Evolutionary conservation across 2,888 invertebrate genomes (phyloP).

Genomic region (Coronaproctus castanopsis): DNA sequence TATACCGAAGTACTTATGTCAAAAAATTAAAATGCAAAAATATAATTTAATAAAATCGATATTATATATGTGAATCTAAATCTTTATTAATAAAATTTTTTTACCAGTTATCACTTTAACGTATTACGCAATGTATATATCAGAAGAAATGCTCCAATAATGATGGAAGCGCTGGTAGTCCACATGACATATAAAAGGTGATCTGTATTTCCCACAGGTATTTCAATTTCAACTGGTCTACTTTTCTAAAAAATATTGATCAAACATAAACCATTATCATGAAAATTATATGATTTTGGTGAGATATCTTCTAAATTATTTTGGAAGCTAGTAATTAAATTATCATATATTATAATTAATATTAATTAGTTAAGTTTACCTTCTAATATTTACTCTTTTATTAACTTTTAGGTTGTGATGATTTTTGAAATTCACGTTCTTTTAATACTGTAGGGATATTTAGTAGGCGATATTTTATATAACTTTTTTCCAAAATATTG

Average conservation of each 20-base stretch:
- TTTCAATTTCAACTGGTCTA: neutral
- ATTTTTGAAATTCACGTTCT: too few relatives aligned
- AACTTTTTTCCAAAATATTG: too few relatives aligned
- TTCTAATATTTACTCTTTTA: too few relatives aligned
- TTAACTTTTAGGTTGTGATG: too few relatives aligned
- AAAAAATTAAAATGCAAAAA: neutral
- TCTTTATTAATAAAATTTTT: neutral
- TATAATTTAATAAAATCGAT: neutral
- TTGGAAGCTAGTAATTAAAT: neutral
- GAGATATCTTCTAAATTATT: neutral
- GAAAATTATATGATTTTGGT: neutral
- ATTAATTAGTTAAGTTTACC: too few relatives aligned
- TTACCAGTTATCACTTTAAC: neutral
- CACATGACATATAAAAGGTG: neutral
- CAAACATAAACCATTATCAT: too few relatives aligned
- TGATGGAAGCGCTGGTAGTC: conserved; percentile 1
- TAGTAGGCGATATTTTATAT: too few relatives aligned
- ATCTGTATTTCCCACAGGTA: conserved; percentile 9
- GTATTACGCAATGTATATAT: neutral
- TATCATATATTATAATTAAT: neutral
- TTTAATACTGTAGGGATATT: too few relatives aligned
- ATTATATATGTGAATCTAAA: neutral
- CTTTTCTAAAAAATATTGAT: conserved; percentile 8
- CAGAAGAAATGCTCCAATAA: neutral
- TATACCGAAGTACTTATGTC: conserved; percentile 1